Evolutionary conservation across 53 echinoderm and acorn worm species (phyloP), one percentile per base, ranked within the genome.

Genomic region (Arbacia lixula): DNA sequence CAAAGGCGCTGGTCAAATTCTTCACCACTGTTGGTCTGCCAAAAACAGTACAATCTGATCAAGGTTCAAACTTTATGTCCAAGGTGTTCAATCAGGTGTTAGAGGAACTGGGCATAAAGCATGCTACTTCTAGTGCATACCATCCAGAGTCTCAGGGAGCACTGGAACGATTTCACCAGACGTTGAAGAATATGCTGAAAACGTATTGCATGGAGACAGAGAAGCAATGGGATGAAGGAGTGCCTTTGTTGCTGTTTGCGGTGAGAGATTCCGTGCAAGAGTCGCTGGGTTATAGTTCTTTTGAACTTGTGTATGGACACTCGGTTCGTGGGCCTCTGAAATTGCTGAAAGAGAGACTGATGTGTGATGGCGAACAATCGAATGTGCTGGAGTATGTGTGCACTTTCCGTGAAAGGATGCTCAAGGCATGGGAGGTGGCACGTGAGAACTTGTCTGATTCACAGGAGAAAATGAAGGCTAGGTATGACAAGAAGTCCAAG

Each of bases 71-170:
- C 46, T 91, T 87, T 28, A 87, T 83, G 83, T 87, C 83, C 12
- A 60, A 30, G 12, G 19, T 92, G 5, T 89, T 89, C 24, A 38
- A 84, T 20, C 89, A 88, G 38, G 85, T 87, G 30, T 41, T 93
- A 36, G 21, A 69, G 10, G 24, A 87, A 46, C 6, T 93, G 33
- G 73, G 72, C 21, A 54, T 88, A 63, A 12, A 64, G 5, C 90
- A 90, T 35, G 36, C 78, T 0, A 80, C 3, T 14, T 93, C 93
- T 2, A 90, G 90, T 67, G 88, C 93, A 3, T 93, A 93, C 60
- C 90, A 93, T 40, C 90, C 93, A 36, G 83, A 85, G 28, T 85
- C 82, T 12, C 86, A 93, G 37, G 88, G 91, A 10, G 88, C 91
- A 27, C 36, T 93, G 9, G 86, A 86, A 37, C 61, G 91, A 12